phyloP scores from a whole-genome alignment of 2,888 invertebrate species.

The Cenopis cana region DNA sequence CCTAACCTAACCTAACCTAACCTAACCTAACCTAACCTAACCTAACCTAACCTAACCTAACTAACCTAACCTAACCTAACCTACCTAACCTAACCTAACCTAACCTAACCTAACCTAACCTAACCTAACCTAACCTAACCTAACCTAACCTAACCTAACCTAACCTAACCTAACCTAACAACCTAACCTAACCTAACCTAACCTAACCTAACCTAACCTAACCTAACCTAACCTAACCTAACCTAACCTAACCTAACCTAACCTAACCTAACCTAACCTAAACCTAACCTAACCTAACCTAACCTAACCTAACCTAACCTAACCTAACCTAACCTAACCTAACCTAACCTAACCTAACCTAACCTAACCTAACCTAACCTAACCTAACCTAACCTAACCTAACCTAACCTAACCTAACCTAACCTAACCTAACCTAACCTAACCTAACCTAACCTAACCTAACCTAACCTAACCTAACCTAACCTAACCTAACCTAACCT shows the following conservation, averaged over 20 bases:
- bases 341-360: slow-evolving; percentile 47
- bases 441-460: slow-evolving; percentile 45
- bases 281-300: slow-evolving; percentile 48
- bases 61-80: slow-evolving; percentile 49
- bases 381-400: slow-evolving; percentile 47
- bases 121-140: slow-evolving; percentile 48
- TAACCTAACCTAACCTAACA: slow-evolving; percentile 48
- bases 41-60: slow-evolving; percentile 45
- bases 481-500: slow-evolving; percentile 44
- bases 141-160: slow-evolving; percentile 48
- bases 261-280: slow-evolving; percentile 48
- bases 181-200: slow-evolving; percentile 47
- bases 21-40: slow-evolving; percentile 49
- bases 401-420: slow-evolving; percentile 35
- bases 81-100: slow-evolving; percentile 49
- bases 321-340: slow-evolving; percentile 46
- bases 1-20: slow-evolving; percentile 50
- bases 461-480: slow-evolving; percentile 45
- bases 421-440: slow-evolving; percentile 43
- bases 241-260: slow-evolving; percentile 48
- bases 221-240: slow-evolving; percentile 49
- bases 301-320: slow-evolving; percentile 47
- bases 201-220: slow-evolving; percentile 47
- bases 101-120: slow-evolving; percentile 48
- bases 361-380: slow-evolving; percentile 47